Conservation (phyloP, 2,797 vertebrate genomes). For the Poeciliopsis turneri region DNA sequence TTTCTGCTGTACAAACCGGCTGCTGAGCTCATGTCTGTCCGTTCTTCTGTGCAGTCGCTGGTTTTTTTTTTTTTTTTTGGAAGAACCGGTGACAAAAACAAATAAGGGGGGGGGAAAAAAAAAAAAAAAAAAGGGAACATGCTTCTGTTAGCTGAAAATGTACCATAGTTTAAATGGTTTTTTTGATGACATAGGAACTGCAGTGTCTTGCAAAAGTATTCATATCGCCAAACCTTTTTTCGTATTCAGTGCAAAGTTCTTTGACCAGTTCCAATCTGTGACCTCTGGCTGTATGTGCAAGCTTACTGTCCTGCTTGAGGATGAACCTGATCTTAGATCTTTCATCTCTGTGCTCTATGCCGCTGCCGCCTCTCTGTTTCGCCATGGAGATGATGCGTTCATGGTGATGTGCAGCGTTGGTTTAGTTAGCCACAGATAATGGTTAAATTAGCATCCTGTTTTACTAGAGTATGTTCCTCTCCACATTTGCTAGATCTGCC, state of each 20-base stretch:
- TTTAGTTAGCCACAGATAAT: background rate
- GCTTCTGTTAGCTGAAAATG: slow-evolving; percentile 36
- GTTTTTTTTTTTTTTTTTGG: slow-evolving; percentile 12
- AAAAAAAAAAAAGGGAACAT: slow-evolving; percentile 35
- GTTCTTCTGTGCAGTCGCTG: slow-evolving; percentile 41
- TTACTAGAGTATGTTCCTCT: background rate
- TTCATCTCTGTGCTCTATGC: background rate
- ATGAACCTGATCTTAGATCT: background rate
- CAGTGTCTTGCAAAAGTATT: slow-evolving; percentile 1
- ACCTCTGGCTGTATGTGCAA: background rate
- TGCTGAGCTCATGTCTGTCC: slow-evolving; percentile 61
- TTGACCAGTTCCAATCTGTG: background rate
- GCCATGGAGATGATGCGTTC: background rate
- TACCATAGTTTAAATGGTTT: background rate
- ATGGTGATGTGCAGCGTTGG: background rate
- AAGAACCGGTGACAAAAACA: slow-evolving; percentile 36
- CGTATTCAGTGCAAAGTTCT: background rate
- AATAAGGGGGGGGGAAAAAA: slow-evolving; percentile 22
- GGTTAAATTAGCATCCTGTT: background rate
- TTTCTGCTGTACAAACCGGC: slow-evolving; percentile 74
- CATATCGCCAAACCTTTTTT: background rate
- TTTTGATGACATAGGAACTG: slow-evolving; percentile 13
- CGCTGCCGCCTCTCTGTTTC: background rate
- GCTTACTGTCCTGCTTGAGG: background rate
- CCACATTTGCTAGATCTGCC: background rate